Percentiles rank a stretch among this genome's conserved stretches.
phyloP scores from a whole-genome alignment of 2,888 invertebrate species.

The Lepas anatifera region DNA sequence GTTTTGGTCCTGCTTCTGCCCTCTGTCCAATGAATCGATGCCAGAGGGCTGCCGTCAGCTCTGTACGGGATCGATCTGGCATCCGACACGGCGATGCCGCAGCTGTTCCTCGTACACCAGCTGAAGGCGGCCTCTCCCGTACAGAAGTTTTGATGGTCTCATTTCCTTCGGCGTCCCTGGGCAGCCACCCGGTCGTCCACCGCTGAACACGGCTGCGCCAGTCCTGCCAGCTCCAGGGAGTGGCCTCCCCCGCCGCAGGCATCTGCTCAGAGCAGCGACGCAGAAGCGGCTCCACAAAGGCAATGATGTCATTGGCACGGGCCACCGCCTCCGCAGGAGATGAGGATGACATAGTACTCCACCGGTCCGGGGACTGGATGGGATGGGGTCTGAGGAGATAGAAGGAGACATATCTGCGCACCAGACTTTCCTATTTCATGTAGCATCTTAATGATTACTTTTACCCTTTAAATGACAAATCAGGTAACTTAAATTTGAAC shows the following conservation, averaged over 20 bases:
- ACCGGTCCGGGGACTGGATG: background rate
- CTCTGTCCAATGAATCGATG: background rate
- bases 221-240: background rate
- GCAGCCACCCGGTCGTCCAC: constrained; percentile 1
- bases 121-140: no score
- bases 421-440: no score
- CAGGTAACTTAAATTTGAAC: no score
- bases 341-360: no score
- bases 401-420: background rate
- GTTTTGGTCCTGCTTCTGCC: no score
- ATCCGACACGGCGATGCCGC: no score
- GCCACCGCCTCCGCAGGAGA: background rate
- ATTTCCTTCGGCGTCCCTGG: background rate
- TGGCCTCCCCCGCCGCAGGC: background rate
- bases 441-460: no score
- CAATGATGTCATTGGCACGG: background rate
- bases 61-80: background rate
- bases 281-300: constrained; percentile 3
- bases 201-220: background rate
- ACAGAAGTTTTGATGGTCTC: no score
- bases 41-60: background rate
- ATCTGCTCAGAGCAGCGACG: background rate
- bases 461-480: no score
- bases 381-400: background rate
- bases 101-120: no score